A percentile compares a stretch with the other conserved stretches of the same genome.
Conservation (phyloP, 2,113 vertebrate genomes). For the Larimichthys crocea region DNA sequence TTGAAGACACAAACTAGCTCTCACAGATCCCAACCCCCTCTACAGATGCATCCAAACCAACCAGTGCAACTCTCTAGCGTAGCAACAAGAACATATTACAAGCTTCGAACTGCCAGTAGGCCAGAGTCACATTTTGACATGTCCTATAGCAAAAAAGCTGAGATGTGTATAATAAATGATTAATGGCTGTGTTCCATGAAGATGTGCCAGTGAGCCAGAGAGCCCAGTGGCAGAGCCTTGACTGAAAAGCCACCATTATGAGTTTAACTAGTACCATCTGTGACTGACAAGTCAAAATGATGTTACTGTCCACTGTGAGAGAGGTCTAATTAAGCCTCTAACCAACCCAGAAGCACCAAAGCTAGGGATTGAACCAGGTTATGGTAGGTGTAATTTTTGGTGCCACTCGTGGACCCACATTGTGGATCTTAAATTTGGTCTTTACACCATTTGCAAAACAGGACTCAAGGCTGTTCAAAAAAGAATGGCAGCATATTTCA, state of each 20-base stretch:
- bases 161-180: neutral
- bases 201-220: neutral
- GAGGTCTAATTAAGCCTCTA: neutral
- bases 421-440: neutral
- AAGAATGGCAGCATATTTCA: neutral
- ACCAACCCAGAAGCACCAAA: neutral
- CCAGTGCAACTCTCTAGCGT: neutral
- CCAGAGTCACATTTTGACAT: neutral
- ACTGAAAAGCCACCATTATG: neutral
- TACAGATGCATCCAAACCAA: neutral
- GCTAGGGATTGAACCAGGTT: neutral
- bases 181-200: neutral
- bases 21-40: neutral
- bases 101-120: neutral
- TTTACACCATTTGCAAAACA: neutral
- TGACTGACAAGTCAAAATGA: conserved; percentile 9
- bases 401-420: neutral
- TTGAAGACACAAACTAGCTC: neutral
- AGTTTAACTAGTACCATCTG: conserved; percentile 31
- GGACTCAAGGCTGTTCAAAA: neutral
- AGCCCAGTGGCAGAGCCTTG: neutral
- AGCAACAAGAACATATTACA: neutral
- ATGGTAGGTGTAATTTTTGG: neutral
- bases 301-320: neutral
- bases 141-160: neutral